phyloP scores from a whole-genome alignment of 2,113 vertebrate species.

The Mirza zaza region DNA sequence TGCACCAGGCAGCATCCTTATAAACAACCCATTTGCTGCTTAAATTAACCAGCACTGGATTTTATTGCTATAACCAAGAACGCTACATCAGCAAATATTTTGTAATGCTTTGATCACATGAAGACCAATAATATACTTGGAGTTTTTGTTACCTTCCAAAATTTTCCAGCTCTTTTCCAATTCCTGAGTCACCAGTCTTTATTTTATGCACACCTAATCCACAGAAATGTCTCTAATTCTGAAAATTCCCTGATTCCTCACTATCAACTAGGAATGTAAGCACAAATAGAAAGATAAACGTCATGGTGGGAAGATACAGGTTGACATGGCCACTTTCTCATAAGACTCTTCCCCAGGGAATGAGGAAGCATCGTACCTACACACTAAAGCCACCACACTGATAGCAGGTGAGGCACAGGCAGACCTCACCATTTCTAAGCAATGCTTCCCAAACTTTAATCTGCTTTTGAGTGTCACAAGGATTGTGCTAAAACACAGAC shows the following conservation, averaged over 20 bases:
- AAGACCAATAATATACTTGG: background rate
- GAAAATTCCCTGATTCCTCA: background rate
- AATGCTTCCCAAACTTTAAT: background rate
- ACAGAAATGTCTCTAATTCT: background rate
- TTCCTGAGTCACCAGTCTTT: background rate
- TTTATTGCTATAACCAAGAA: background rate
- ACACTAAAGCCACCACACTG: background rate
- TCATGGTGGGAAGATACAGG: background rate
- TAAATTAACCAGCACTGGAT: background rate
- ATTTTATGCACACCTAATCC: background rate
- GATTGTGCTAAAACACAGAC: background rate
- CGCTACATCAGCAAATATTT: background rate
- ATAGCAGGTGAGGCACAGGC: fast-evolving
- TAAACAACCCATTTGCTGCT: background rate
- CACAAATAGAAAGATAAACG: background rate
- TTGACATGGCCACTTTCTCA: background rate
- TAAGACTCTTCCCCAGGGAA: background rate
- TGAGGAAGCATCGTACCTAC: background rate
- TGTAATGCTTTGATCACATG: background rate
- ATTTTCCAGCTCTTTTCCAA: background rate
- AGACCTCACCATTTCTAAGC: background rate
- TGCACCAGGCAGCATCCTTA: background rate
- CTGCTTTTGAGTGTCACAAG: background rate
- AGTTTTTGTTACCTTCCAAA: background rate
- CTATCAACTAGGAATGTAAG: background rate